Conservation (phyloP, 2,113 vertebrate species). For the Microcebus griseorufus region DNA sequence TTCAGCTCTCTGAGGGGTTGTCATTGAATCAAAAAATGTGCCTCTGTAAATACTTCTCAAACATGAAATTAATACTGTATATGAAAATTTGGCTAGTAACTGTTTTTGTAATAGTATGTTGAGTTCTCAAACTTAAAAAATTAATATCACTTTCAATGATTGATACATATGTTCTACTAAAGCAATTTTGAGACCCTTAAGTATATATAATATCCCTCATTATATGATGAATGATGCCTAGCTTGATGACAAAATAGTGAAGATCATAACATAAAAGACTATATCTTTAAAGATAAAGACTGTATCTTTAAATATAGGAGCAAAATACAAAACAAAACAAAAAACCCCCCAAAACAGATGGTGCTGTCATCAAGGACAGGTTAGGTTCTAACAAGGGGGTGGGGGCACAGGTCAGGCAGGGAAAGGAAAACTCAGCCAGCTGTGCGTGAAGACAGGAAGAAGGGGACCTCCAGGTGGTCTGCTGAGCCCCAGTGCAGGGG, state of each 20-base stretch:
- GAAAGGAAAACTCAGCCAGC: not conserved
- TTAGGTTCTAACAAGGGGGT: not conserved
- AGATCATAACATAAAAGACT: not conserved
- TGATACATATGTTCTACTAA: constrained; percentile 48
- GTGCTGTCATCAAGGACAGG: not conserved
- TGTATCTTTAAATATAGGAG: no score
- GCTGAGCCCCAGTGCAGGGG: not conserved
- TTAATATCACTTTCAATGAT: constrained; percentile 60
- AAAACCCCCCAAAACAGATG: not conserved
- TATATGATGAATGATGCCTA: constrained; percentile 40
- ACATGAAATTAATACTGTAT: not conserved
- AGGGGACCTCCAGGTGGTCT: no score
- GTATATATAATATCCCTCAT: constrained; percentile 57
- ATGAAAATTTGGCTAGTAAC: constrained; percentile 24
- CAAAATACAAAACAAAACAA: no score
- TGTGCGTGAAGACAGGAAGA: not conserved
- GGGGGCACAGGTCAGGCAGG: no score
- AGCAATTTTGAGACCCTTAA: constrained; percentile 76
- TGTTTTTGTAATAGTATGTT: constrained; percentile 1
- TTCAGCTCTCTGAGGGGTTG: not conserved
- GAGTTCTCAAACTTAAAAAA: constrained; percentile 26
- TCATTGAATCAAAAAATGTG: not conserved
- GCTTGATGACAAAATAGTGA: constrained; percentile 67
- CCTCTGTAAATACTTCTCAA: not conserved
- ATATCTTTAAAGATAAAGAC: no score